Evolutionary conservation across 2,797 vertebrate genomes (phyloP), one percentile per base, ranked within the genome.

Genomic region (Harpagifer antarcticus): DNA sequence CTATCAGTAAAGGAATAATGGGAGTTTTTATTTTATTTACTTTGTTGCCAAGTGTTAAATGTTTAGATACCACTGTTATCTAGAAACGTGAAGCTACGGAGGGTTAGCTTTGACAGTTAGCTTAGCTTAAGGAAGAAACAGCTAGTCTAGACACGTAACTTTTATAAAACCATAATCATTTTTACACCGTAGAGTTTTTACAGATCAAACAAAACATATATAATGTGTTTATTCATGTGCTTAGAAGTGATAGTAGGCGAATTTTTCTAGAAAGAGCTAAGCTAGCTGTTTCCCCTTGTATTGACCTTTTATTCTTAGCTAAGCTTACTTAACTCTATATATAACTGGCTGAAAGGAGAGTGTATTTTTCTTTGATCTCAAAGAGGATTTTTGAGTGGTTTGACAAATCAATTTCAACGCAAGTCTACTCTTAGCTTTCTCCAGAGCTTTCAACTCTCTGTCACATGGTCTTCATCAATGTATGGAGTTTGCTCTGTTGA

Each of bases 121-220:
- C 55, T 50, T 69, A 58, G 54, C 54, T 68, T 64, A 64, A 33
- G 19, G 31, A 33, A 14, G n/a, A 50, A 33, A 33, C 61, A 14
- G n/a, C 62, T 64, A 64, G 33, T 37, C 19, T 52, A 14, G 6
- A 49, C 49, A 13, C 49, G 17, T 10, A 49, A 19, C 48, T 37
- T 10, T 50, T 2, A 3, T 16, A 10, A 33, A 17, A 15, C 14
- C 23, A 54, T 8, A 16, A 37, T 37, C 33, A n/a, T 40, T 57
- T 56, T 1, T 5, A 33, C 15, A 55, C 53, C 2, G 11, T 31
- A 14, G 7, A 37, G 33, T 37, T 37, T 33, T 37, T 37, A 37
- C 33, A 37, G 33, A 1, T 37, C 8, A 7, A 37, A 37, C 33
- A 37, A 37, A 37, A 37, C 7, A 37, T 37, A 37, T 9, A 37